Percentiles rank a stretch among this genome's conserved stretches.
These are phyloP conservation scores for Bos javanicus DNA, from an alignment of 2,113 vertebrate genomes.

Conservation along the genomic window DNA sequence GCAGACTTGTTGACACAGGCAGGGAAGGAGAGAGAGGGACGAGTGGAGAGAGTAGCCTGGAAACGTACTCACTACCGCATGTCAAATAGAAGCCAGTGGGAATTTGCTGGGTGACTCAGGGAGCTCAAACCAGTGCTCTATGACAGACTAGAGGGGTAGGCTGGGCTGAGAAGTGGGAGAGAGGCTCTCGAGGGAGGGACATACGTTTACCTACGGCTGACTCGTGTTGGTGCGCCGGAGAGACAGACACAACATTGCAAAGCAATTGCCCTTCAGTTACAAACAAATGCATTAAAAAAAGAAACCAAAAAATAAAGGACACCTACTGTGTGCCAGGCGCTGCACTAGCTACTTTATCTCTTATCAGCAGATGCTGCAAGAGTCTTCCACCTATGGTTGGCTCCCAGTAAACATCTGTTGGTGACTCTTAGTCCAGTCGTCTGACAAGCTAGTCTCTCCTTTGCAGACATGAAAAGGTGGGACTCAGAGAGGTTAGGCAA, in stretches of 20 bases:
- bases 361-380: background rate
- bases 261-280: background rate
- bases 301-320: background rate
- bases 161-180: background rate
- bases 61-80: background rate
- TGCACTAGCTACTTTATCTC: background rate
- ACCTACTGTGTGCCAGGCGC: background rate
- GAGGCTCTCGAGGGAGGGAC: background rate
- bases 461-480: background rate
- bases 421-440: background rate
- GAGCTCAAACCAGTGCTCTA: background rate
- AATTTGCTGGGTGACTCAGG: background rate
- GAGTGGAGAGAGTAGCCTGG: background rate
- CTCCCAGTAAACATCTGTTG: background rate
- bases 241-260: background rate
- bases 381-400: background rate
- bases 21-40: background rate
- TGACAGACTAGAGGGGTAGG: background rate
- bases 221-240: background rate
- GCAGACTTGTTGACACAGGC: background rate
- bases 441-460: background rate
- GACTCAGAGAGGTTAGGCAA: background rate
- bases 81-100: background rate
- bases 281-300: background rate
- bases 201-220: background rate